Percentiles rank a stretch among this genome's conserved stretches.
Evolutionary conservation across 2,113 vertebrate genomes (phyloP).

Genomic region (Nicator chloris): DNA sequence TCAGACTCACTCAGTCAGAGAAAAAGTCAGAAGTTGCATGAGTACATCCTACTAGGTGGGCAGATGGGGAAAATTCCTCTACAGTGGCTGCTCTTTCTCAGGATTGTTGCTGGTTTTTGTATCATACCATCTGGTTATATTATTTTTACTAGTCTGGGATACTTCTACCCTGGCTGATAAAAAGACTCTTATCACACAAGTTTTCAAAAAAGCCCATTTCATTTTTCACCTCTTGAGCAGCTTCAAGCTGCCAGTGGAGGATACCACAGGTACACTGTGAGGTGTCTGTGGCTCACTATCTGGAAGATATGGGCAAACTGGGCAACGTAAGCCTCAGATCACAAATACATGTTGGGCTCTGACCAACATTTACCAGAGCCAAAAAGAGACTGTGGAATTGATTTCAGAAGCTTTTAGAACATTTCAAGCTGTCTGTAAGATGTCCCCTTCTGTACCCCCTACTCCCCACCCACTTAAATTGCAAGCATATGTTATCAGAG

Average conservation of each 20-base stretch:
- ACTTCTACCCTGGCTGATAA: background rate
- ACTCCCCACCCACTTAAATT: slow-evolving; percentile 24
- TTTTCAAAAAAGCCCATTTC: background rate
- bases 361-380: background rate
- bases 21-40: background rate
- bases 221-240: background rate
- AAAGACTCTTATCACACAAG: background rate
- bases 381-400: background rate
- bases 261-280: background rate
- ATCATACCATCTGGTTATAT: background rate
- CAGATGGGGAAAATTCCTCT: background rate
- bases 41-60: background rate
- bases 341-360: background rate
- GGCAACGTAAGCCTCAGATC: background rate
- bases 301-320: background rate
- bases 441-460: background rate
- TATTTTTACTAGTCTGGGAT: background rate
- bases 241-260: background rate
- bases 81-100: background rate
- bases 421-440: slow-evolving; percentile 23
- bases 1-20: background rate
- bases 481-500: slow-evolving; percentile 10
- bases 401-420: slow-evolving; percentile 8
- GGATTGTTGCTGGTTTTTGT: background rate
- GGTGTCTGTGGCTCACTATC: background rate